Base-by-base conservation (phyloP, 2,888 invertebrate species). In the Lottia gigantea region DNA sequence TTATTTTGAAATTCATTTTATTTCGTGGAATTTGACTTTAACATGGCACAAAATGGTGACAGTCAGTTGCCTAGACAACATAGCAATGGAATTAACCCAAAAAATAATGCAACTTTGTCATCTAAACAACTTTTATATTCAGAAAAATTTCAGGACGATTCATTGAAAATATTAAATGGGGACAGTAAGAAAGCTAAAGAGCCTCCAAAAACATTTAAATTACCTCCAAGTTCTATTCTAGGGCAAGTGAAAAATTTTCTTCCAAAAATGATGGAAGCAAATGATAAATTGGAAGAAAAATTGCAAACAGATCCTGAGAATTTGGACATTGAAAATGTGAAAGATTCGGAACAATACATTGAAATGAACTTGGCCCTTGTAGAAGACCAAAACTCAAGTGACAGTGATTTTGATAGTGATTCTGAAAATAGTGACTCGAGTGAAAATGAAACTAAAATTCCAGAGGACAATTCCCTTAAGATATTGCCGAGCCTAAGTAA, bases 91-190 rank as follows among this genome's bases (percentile, higher is more conserved):
- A 3, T 15, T 55, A 23, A 55, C 19, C 3, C 19, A 11, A 11
- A 11, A 23, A 55, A 23, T 55, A 8, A 23, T 23, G 23, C 19
- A 23, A 55, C 55, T 23, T 12, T 23, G 1, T 12, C 55, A 19
- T 55, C 55, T 8, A 55, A 55, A 14, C 55, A 55, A 11, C 55
- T 55, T 55, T 55, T 55, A 55, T 55, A 55, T 55, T 55, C 55
- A n/a, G 55, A 55, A 55, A 55, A 55, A 23, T 55, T 55, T 55
- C 19, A 55, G 23, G 15, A n/a, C 2, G 23, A 55, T 19, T 23
- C 55, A 12, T 19, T 55, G 55, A 55, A 55, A 55, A 16, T 55
- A 23, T 23, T 55, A 23, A 55, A 55, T 23, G 23, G 19, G 12
- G 55, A 55, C 23, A 23, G 19, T 12, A 55, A 23, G 19, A 55